phyloP scores from a whole-genome alignment of 2,797 vertebrate genomes.

The Cuculus canorus region DNA sequence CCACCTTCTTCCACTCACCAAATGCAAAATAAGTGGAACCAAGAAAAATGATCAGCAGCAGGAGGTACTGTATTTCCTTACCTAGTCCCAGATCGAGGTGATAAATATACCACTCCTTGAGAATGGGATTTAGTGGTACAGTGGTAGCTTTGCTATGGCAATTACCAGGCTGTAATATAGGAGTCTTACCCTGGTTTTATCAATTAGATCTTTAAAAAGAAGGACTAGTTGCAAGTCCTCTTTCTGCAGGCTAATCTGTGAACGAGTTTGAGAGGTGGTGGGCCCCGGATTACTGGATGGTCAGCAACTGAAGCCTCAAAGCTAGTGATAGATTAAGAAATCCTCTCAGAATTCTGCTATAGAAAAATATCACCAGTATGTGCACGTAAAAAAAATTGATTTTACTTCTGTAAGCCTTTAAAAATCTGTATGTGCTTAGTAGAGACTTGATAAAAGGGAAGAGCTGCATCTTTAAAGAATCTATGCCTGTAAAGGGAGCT shows the following conservation, averaged over 20 bases:
- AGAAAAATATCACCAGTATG: not conserved
- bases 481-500: not conserved
- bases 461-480: not conserved
- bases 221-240: not conserved
- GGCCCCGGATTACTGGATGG: not conserved
- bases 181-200: not conserved
- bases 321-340: not conserved
- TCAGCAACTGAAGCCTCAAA: not conserved
- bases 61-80: not conserved
- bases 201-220: not conserved
- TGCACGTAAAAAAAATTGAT: not conserved
- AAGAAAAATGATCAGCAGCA: not conserved
- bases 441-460: not conserved
- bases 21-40: not conserved
- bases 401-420: not conserved
- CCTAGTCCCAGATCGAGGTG: not conserved
- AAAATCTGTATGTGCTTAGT: not conserved
- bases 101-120: not conserved
- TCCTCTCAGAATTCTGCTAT: not conserved
- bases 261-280: not conserved
- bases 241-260: not conserved
- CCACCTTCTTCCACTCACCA: not conserved
- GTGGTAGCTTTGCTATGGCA: not conserved
- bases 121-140: not conserved
- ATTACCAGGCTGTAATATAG: not conserved